phyloP scores from a whole-genome alignment of 2,113 vertebrate genomes.

The Peucedramus taeniatus region DNA sequence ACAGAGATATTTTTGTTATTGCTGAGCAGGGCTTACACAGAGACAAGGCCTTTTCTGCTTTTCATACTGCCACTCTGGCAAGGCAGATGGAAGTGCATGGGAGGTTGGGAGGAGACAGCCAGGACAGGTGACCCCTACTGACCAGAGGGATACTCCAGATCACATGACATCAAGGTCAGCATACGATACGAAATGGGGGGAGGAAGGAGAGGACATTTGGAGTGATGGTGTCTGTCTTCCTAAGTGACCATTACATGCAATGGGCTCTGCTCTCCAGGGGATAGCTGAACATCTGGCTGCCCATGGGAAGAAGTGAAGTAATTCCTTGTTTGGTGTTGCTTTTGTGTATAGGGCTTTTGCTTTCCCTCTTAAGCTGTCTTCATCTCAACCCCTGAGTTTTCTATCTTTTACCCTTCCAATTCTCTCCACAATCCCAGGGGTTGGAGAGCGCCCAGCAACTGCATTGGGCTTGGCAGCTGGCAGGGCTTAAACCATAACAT shows the following conservation, averaged over 20 bases:
- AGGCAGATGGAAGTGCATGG: background rate
- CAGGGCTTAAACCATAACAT: background rate
- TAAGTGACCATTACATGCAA: background rate
- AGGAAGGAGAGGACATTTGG: background rate
- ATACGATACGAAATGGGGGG: background rate
- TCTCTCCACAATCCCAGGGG: accelerated
- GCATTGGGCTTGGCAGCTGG: background rate
- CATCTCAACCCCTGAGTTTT: background rate
- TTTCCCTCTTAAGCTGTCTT: background rate
- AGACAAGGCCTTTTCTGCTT: background rate
- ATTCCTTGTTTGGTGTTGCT: background rate
- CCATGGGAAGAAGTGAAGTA: background rate
- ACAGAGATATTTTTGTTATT: background rate
- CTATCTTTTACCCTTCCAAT: background rate
- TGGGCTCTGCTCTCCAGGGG: background rate
- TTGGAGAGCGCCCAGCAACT: background rate
- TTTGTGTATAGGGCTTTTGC: background rate
- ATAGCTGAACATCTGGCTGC: background rate
- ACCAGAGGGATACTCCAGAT: background rate
- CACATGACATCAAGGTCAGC: background rate
- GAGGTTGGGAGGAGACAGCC: background rate
- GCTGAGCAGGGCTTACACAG: background rate
- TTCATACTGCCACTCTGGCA: background rate
- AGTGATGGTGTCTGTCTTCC: background rate
- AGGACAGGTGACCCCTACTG: background rate